phyloP scores from a whole-genome alignment of 2,888 invertebrate species.

The Tricholauxania praeusta region DNA sequence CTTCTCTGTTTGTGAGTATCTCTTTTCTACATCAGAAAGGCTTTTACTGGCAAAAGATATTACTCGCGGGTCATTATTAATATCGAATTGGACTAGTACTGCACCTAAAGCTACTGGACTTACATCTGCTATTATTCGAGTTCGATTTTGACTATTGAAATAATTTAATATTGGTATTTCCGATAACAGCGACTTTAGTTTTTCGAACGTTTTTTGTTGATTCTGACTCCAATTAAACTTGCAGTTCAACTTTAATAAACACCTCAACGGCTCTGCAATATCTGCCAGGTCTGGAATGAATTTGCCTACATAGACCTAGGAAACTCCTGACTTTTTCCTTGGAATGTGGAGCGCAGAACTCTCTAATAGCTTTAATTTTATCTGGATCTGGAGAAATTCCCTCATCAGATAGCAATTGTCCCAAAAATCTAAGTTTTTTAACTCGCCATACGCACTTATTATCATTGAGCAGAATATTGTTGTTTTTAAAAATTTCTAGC shows the following conservation, averaged over 20 bases:
- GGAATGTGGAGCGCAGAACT: constrained; percentile 37
- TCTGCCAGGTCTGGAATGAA: constrained; percentile 43
- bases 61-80: constrained; percentile 32
- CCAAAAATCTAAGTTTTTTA: no score
- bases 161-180: constrained; percentile 41
- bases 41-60: constrained; percentile 42
- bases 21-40: constrained; percentile 33
- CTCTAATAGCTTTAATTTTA: constrained; percentile 45
- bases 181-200: constrained; percentile 35
- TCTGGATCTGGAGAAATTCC: constrained; percentile 45
- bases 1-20: constrained; percentile 46
- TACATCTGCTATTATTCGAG: constrained; percentile 44
- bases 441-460: no score
- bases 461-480: no score
- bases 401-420: constrained; percentile 39
- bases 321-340: constrained; percentile 43
- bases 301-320: constrained; percentile 40
- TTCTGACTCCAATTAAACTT: constrained; percentile 41
- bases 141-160: constrained; percentile 40
- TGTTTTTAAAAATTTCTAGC: no score
- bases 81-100: constrained; percentile 45
- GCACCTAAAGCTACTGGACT: constrained; percentile 45
- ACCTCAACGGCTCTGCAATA: constrained; percentile 40
- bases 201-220: constrained; percentile 39
- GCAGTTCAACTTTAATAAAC: constrained; percentile 37